phyloP scores from a whole-genome alignment of 2,797 vertebrate species.

The Gobio occitaniae region DNA sequence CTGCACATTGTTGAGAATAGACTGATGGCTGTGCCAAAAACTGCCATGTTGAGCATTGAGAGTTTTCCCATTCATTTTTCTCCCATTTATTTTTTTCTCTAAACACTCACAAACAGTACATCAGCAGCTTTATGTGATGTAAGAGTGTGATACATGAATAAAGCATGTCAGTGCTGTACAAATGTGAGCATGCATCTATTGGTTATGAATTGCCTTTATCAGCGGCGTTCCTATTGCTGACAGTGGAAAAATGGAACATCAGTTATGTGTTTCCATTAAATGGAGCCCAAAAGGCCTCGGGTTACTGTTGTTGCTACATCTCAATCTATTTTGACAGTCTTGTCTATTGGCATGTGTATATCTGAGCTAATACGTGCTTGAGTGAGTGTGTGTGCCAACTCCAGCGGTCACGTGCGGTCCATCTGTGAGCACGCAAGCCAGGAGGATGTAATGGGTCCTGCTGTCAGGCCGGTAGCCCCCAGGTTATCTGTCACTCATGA shows the following conservation, averaged over 20 bases:
- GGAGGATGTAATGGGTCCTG: constrained; percentile 78
- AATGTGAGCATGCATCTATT: constrained; percentile 21
- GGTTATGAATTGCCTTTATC: constrained; percentile 39
- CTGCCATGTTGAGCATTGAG: background rate
- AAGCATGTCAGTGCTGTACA: constrained; percentile 38
- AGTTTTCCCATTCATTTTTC: background rate
- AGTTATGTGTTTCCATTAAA: constrained; percentile 39
- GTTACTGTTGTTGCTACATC: constrained; percentile 45
- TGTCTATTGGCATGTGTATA: constrained; percentile 51
- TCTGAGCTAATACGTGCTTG: constrained; percentile 30
- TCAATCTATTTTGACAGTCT: constrained; percentile 55
- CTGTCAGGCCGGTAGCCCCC: constrained; percentile 77
- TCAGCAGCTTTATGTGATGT: constrained; percentile 7
- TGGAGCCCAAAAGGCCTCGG: constrained; percentile 29
- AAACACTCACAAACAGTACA: constrained; percentile 3
- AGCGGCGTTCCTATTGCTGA: constrained; percentile 27
- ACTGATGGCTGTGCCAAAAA: constrained; percentile 2
- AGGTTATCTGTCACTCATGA: constrained; percentile 83
- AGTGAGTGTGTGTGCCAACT: constrained; percentile 26
- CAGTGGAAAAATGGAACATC: constrained; percentile 39
- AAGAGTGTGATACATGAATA: constrained; percentile 24
- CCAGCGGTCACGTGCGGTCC: constrained; percentile 9
- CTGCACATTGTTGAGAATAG: background rate
- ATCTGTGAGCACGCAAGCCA: constrained; percentile 55
- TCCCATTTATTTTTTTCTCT: background rate